These are phyloP conservation scores for Spisula solida DNA, from an alignment of 2,888 invertebrate genomes.

Conservation along the genomic window DNA sequence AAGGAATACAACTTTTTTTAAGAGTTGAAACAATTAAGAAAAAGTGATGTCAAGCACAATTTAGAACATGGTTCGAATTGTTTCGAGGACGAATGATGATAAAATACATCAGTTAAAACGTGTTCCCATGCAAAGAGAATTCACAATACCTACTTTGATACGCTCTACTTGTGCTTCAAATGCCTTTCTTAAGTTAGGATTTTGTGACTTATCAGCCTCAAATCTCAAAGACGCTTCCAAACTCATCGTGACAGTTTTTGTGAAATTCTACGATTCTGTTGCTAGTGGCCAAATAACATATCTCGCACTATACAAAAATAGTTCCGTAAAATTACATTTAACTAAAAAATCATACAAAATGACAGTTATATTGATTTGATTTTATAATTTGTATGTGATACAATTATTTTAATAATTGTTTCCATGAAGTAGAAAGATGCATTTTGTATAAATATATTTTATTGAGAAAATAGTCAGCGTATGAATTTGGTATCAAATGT, in stretches of 20 bases:
- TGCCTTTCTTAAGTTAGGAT: conserved; percentile 71
- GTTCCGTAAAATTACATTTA: not conserved
- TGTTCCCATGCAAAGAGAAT: not conserved
- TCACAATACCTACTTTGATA: conserved; percentile 72
- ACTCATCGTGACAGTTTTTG: conserved; percentile 67
- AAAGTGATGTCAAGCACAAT: too few species aligned
- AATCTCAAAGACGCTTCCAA: conserved; percentile 70
- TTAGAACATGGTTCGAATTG: not conserved
- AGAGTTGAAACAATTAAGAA: too few species aligned
- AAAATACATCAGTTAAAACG: not conserved
- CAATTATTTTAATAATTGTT: not conserved
- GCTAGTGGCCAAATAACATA: conserved; percentile 55
- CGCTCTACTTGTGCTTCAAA: conserved; percentile 75
- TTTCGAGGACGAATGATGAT: not conserved
- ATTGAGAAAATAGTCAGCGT: not conserved
- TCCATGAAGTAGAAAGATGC: not conserved
- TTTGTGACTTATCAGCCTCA: conserved; percentile 68
- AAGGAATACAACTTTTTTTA: too few species aligned
- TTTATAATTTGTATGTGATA: not conserved
- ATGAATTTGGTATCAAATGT: conserved; percentile 24
- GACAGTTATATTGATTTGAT: not conserved
- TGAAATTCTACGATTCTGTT: conserved; percentile 34
- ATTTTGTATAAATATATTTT: not conserved
- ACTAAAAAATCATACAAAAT: not conserved
- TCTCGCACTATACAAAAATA: not conserved